phyloP scores from a whole-genome alignment of 2,888 invertebrate genomes.

The Schizotus pectinicornis region DNA sequence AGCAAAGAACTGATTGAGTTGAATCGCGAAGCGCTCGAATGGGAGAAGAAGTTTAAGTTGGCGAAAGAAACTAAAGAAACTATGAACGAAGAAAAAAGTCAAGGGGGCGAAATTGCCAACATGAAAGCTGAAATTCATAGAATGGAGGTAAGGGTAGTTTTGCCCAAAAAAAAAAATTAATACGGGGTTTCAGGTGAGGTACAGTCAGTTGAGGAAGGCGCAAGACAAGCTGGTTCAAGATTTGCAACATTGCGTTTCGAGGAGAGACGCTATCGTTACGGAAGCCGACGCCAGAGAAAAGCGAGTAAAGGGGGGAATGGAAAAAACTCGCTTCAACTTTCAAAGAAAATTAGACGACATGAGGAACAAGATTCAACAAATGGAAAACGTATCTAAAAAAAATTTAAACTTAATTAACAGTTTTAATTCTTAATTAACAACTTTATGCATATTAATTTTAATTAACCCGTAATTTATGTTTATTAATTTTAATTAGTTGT shows the following conservation, averaged over 20 bases:
- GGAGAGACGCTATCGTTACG: conserved; percentile 69
- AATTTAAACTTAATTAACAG: no score
- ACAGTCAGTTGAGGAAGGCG: conserved; percentile 61
- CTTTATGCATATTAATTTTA: no score
- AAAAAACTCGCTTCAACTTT: conserved; percentile 60
- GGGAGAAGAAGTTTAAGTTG: conserved; percentile 81
- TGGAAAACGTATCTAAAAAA: conserved; percentile 56
- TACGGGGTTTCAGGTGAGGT: conserved; percentile 53
- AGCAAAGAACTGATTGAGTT: conserved; percentile 68
- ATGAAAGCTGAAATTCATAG: conserved; percentile 85
- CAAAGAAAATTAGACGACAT: conserved; percentile 66
- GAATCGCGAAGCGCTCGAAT: conserved; percentile 74
- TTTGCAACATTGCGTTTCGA: conserved; percentile 68
- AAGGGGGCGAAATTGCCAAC: conserved; percentile 73
- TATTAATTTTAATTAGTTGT: no score
- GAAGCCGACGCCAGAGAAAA: conserved; percentile 65
- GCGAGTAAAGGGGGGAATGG: conserved; percentile 53
- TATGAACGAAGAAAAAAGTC: conserved; percentile 69
- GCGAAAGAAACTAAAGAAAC: conserved; percentile 74
- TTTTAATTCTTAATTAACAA: no score
- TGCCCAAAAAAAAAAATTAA: neutral
- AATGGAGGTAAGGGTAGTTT: conserved; percentile 69
- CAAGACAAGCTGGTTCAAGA: conserved; percentile 68
- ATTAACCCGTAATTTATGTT: no score
- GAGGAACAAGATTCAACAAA: conserved; percentile 63